Evolutionary conservation across 2,113 vertebrate genomes (phyloP).

Genomic region (Plecturocebus donacophilus): DNA sequence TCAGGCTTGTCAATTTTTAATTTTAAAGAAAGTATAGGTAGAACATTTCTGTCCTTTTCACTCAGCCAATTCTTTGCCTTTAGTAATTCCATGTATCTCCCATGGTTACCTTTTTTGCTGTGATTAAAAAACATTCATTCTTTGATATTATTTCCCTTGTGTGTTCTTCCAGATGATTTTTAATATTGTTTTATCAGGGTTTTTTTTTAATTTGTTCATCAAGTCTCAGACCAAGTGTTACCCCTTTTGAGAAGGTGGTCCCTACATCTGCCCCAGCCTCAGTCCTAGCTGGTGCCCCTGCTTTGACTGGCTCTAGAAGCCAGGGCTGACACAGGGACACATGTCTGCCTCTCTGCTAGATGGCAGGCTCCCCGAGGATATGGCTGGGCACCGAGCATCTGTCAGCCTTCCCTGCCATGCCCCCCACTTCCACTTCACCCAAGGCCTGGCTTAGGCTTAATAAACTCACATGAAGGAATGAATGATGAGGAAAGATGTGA

Average conservation of each 20-base stretch:
- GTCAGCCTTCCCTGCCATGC: not conserved
- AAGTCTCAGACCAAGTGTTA: not conserved
- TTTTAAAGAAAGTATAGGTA: not conserved
- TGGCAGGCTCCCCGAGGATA: not conserved
- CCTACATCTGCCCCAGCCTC: not conserved
- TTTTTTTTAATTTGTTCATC: not conserved
- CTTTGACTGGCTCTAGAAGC: not conserved
- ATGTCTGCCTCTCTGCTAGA: not conserved
- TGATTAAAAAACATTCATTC: constrained; percentile 48
- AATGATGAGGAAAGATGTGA: not conserved
- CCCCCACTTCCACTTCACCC: not conserved
- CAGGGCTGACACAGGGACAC: not conserved
- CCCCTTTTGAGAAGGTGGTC: not conserved
- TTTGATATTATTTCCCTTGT: not conserved
- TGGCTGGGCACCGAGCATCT: not conserved
- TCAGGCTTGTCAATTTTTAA: not conserved
- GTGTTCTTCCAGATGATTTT: constrained; percentile 38
- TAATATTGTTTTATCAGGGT: constrained; percentile 8
- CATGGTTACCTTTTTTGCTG: not conserved
- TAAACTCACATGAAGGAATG: not conserved
- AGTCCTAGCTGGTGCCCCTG: not conserved
- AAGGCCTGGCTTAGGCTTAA: not conserved
- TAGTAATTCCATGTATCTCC: not conserved
- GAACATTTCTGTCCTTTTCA: not conserved
- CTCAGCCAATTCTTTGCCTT: not conserved